Conservation (phyloP, 2,888 invertebrate species). For the Tribolium freemani region DNA sequence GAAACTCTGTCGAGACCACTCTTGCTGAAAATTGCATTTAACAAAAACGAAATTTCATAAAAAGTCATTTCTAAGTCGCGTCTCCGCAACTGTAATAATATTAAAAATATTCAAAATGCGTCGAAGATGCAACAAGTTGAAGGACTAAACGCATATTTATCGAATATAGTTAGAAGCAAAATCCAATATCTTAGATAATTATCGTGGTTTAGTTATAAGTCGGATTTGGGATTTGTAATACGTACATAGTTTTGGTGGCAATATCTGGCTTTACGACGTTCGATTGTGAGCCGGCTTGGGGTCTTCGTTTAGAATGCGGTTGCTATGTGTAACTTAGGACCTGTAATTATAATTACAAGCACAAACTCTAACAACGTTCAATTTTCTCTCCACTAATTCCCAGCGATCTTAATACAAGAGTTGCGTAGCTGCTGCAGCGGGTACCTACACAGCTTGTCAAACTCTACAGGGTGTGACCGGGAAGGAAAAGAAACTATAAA, state of each 20-base stretch:
- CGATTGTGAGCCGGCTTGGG: conserved; percentile 51
- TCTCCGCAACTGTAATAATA: neutral
- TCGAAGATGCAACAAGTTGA: neutral
- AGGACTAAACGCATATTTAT: too few relatives aligned
- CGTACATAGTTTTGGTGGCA: conserved; percentile 53
- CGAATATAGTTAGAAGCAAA: neutral
- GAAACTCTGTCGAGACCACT: conserved; percentile 25
- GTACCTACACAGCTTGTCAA: conserved; percentile 10
- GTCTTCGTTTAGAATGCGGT: conserved; percentile 42
- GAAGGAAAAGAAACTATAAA: too few relatives aligned
- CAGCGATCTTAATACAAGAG: conserved; percentile 40
- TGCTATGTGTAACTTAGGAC: conserved; percentile 56
- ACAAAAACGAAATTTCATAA: conserved; percentile 13
- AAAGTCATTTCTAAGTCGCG: conserved; percentile 5
- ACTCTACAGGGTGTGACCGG: neutral
- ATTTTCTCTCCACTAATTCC: conserved; percentile 26
- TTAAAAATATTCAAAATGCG: neutral
- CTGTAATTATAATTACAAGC: conserved; percentile 61
- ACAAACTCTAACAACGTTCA: conserved; percentile 51
- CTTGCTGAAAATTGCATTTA: conserved; percentile 29
- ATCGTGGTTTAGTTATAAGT: conserved; percentile 40
- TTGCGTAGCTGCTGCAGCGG: conserved; percentile 15
- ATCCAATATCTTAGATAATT: conserved; percentile 42
- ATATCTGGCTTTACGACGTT: conserved; percentile 58
- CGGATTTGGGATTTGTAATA: conserved; percentile 45